A percentile compares a stretch with the other conserved stretches of the same genome.
These are phyloP conservation scores for Rhysida immarginata DNA, from an alignment of 1,140 invertebrate species.

Conservation along the genomic window DNA sequence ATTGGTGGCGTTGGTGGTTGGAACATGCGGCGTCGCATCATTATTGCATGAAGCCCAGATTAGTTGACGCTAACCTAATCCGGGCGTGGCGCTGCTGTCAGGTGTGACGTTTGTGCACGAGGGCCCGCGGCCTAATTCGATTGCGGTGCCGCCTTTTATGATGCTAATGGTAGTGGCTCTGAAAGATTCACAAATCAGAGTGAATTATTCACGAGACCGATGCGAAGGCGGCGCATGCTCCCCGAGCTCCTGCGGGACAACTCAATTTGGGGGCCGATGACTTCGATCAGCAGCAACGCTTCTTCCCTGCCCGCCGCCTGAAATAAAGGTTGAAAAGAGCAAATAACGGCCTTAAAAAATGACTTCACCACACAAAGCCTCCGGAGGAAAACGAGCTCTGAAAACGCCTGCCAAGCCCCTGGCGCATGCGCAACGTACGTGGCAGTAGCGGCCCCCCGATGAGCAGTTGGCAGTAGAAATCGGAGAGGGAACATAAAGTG, in stretches of 20 bases:
- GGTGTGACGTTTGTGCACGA: not conserved
- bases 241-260: not conserved
- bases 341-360: constrained; percentile 7
- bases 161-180: constrained; percentile 4
- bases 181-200: constrained; percentile 9
- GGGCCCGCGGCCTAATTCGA: constrained; percentile 5
- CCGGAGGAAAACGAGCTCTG: not conserved
- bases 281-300: not conserved
- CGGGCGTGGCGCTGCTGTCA: not conserved
- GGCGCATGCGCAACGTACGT: not conserved
- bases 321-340: constrained; percentile 8
- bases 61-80: constrained; percentile 7
- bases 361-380: not conserved
- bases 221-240: not conserved
- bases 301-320: not conserved
- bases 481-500: not conserved
- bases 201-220: constrained; percentile 5
- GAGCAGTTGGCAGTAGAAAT: not conserved
- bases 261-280: not conserved
- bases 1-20: too few relatives aligned
- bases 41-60: constrained; percentile 7
- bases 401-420: constrained; percentile 3
- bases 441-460: not conserved
- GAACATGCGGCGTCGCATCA: not conserved
- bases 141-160: constrained; percentile 5